phyloP scores from a whole-genome alignment of 2,888 invertebrate species.

The Ichneumon xanthorius region DNA sequence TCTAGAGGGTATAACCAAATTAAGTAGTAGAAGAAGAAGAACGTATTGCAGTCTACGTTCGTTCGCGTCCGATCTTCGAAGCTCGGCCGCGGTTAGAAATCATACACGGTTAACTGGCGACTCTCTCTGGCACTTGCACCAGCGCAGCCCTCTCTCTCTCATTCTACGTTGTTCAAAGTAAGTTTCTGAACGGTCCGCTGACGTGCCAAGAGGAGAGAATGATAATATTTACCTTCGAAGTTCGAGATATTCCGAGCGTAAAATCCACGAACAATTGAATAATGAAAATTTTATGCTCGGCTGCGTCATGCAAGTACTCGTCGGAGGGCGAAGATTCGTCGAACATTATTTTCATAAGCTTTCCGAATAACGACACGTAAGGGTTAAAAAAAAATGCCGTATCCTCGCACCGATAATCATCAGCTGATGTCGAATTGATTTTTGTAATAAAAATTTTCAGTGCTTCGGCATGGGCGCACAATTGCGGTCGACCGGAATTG shows the following conservation, averaged over 20 bases:
- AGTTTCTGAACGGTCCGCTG: no score
- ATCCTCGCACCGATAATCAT: neutral
- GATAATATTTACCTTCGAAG: conserved; percentile 13
- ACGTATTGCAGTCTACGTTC: neutral
- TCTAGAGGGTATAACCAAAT: no score
- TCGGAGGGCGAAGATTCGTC: conserved; percentile 72
- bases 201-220: conserved; percentile 10
- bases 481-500: conserved; percentile 74
- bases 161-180: no score
- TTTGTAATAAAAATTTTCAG: conserved; percentile 57
- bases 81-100: no score
- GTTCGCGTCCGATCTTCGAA: neutral
- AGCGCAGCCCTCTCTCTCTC: no score
- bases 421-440: neutral
- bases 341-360: conserved; percentile 74
- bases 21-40: no score
- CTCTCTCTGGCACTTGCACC: no score
- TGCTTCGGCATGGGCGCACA: conserved; percentile 73
- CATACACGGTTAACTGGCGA: no score
- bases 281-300: conserved; percentile 74
- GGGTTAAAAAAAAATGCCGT: neutral
- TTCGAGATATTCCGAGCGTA: neutral
- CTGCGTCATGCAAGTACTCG: conserved; percentile 73
- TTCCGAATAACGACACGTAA: conserved; percentile 75
- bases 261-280: neutral